These are phyloP conservation scores for Globia sparganii DNA, from an alignment of 2,888 invertebrate species.

Conservation along the genomic window DNA sequence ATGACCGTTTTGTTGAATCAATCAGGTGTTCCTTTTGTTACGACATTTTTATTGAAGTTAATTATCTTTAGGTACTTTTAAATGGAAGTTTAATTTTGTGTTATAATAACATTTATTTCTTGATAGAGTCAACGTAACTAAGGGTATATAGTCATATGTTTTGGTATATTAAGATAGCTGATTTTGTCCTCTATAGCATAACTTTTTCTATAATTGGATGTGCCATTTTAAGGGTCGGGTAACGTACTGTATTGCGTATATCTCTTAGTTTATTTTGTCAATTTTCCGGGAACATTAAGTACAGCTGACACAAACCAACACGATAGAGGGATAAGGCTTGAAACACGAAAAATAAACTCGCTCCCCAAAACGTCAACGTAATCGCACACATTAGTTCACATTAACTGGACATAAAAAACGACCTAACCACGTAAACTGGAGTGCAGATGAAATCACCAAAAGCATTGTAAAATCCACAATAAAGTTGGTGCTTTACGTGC, in stretches of 20 bases:
- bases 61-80: slow-evolving; percentile 19
- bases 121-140: background rate
- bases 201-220: too few relatives aligned
- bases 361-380: slow-evolving; percentile 59
- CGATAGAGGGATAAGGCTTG: slow-evolving; percentile 44
- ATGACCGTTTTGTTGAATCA: slow-evolving; percentile 30
- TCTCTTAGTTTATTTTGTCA: slow-evolving; percentile 12
- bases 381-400: slow-evolving; percentile 61
- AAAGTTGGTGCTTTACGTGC: slow-evolving; percentile 73
- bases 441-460: slow-evolving; percentile 62
- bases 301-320: slow-evolving; percentile 36
- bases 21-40: slow-evolving; percentile 40
- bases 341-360: slow-evolving; percentile 54
- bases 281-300: slow-evolving; percentile 43
- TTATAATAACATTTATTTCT: background rate
- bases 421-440: slow-evolving; percentile 42
- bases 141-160: background rate
- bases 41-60: slow-evolving; percentile 30
- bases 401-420: slow-evolving; percentile 65
- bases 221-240: background rate
- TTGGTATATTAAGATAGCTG: background rate
- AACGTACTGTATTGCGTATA: background rate
- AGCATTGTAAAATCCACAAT: slow-evolving; percentile 66
- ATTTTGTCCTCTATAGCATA: too few relatives aligned
- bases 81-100: slow-evolving; percentile 25